These are phyloP conservation scores for Drosophila tropicalis DNA, from an alignment of 1,140 invertebrate genomes.

Conservation along the genomic window DNA sequence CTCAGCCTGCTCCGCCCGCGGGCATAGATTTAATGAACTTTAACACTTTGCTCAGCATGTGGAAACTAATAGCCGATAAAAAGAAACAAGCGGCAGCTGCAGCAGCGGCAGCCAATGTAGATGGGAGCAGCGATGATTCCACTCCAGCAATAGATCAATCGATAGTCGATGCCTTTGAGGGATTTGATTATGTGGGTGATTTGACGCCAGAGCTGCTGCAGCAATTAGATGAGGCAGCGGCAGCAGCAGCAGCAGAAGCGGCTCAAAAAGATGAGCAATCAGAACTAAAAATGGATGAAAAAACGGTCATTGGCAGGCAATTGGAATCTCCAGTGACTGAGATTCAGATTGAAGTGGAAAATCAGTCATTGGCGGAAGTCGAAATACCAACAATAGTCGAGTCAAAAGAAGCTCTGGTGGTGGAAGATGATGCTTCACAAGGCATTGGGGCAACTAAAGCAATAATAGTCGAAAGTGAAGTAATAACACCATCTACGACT, in stretches of 20 bases:
- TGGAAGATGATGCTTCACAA: background rate
- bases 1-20: conserved; percentile 20
- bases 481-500: background rate
- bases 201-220: conserved; percentile 63
- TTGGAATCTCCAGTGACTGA: background rate
- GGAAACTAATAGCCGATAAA: conserved; percentile 75
- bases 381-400: too few relatives aligned
- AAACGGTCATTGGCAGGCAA: background rate
- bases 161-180: conserved; percentile 28
- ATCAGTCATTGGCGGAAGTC: background rate
- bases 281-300: background rate
- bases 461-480: background rate
- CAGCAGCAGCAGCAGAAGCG: background rate
- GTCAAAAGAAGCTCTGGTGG: background rate
- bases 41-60: conserved; percentile 69
- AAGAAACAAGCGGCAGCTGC: conserved; percentile 57
- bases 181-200: conserved; percentile 60
- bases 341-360: background rate
- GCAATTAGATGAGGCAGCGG: conserved; percentile 57
- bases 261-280: background rate
- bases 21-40: conserved; percentile 64
- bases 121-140: conserved; percentile 16
- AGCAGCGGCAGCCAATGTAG: conserved; percentile 35
- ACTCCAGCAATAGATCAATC: background rate
- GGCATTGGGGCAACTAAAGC: background rate